Evolutionary conservation across 2,113 vertebrate species (phyloP).

Genomic region (Pterophyllum scalare): DNA sequence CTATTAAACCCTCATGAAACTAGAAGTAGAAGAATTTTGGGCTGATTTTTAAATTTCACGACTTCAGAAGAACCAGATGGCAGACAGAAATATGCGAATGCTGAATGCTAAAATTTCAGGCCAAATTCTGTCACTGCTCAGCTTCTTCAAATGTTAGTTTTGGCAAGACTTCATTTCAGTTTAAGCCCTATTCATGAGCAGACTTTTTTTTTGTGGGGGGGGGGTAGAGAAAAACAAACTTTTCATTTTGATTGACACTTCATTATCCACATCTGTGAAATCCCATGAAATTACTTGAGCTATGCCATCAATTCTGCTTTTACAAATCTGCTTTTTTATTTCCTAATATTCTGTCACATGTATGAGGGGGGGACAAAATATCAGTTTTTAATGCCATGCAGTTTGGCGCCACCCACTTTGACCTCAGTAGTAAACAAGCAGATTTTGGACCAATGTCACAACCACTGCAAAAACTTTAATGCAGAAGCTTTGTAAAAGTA

Average conservation of each 20-base stretch:
- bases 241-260: not conserved
- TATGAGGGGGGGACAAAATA: not conserved
- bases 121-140: conserved; percentile 26
- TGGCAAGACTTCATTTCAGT: conserved; percentile 10
- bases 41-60: conserved; percentile 29
- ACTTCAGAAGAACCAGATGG: conserved; percentile 53
- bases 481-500: not conserved
- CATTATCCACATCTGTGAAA: conserved; percentile 5
- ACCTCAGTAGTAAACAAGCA: accelerated
- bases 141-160: conserved; percentile 28
- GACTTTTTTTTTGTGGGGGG: not conserved
- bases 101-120: conserved; percentile 21
- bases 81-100: conserved; percentile 8
- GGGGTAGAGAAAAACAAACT: not conserved
- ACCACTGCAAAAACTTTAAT: not conserved
- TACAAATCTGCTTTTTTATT: not conserved
- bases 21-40: not conserved
- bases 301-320: not conserved
- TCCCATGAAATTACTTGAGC: not conserved
- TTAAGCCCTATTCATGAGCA: not conserved
- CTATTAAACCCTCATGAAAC: not conserved
- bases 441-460: not conserved
- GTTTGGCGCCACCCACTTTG: not conserved
- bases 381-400: not conserved
- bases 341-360: not conserved